Evolutionary conservation across 1,140 invertebrate species (phyloP), one percentile per base, ranked within the genome.

Genomic region (Leptinotarsa texana): DNA sequence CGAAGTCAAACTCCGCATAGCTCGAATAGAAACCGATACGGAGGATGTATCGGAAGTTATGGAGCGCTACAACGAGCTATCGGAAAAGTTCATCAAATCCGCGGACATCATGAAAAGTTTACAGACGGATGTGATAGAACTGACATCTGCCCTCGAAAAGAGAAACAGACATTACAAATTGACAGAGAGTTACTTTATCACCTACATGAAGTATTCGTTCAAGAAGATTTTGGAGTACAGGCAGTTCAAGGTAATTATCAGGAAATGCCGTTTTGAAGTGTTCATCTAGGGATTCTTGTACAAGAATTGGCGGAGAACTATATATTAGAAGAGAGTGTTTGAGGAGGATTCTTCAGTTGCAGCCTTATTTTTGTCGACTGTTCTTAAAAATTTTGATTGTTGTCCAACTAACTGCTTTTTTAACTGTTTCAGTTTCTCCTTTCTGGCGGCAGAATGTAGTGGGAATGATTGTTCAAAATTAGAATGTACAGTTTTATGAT

Each of bases 151-250:
- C 4, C 49, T 80, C 13, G 73, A 80, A 18, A 65, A 69, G 22
- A 42, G 83, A 68, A 75, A 69, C 3, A 73, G 69, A 13, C 74
- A 79, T 66, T 84, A 82, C 75, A 78, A 81, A 73, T 66, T 78
- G 33, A 82, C 80, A 2, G 80, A 82, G 74, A 76, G 80, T 69
- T 83, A 82, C 73, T 84, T 83, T 63, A 67, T 80, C 15, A 80
- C 77, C 3, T 82, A 72, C 24, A 80, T 84, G 22, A 78, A 80
- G 57, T 75, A 82, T 67, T 80, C 80, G 4, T 84, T 84, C 73
- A 74, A 77, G 72, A 78, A 78, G 69, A 75, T 84, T 13, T 74
- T 84, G 63, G 78, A 81, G 73, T 73, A 78, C 63, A 68, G 82
- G 22, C 80, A 82, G 63, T 83, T 83, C 75, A 77, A 83, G 74